phyloP scores from a whole-genome alignment of 1,140 invertebrate species.

The Leptopilina boulardi region DNA sequence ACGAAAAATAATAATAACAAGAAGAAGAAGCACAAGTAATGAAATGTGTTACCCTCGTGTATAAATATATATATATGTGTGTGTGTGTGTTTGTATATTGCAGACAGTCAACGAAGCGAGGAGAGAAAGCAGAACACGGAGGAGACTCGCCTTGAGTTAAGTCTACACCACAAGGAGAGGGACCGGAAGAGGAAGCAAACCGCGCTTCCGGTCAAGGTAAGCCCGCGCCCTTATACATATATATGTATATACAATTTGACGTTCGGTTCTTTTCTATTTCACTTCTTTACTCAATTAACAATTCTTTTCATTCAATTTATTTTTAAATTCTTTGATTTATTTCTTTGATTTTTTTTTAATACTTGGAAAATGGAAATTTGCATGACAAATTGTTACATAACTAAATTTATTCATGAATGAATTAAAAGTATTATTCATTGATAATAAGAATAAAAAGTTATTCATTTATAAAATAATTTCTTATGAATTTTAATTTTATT shows the following conservation, averaged over 20 bases:
- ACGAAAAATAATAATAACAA: slow-evolving; percentile 68
- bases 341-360: neutral
- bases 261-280: slow-evolving; percentile 41
- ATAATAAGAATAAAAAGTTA: no score
- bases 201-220: slow-evolving; percentile 76
- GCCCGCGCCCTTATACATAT: slow-evolving; percentile 61
- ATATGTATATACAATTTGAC: slow-evolving; percentile 50
- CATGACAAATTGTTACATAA: no score
- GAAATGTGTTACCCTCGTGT: slow-evolving; percentile 56
- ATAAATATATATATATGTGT: slow-evolving; percentile 37
- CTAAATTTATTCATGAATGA: no score
- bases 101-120: slow-evolving; percentile 76
- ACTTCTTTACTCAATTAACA: slow-evolving; percentile 27
- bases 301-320: slow-evolving; percentile 6
- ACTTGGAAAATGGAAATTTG: neutral
- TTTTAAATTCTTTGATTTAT: neutral
- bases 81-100: slow-evolving; percentile 67
- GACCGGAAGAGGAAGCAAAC: slow-evolving; percentile 76
- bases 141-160: slow-evolving; percentile 70
- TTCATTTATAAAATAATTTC: no score
- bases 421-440: no score
- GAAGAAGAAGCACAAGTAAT: slow-evolving; percentile 45
- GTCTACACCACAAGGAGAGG: slow-evolving; percentile 71
- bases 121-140: slow-evolving; percentile 75
- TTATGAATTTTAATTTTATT: no score